Conservation (phyloP, 2,888 invertebrate genomes). For the Pinctada fucata region DNA sequence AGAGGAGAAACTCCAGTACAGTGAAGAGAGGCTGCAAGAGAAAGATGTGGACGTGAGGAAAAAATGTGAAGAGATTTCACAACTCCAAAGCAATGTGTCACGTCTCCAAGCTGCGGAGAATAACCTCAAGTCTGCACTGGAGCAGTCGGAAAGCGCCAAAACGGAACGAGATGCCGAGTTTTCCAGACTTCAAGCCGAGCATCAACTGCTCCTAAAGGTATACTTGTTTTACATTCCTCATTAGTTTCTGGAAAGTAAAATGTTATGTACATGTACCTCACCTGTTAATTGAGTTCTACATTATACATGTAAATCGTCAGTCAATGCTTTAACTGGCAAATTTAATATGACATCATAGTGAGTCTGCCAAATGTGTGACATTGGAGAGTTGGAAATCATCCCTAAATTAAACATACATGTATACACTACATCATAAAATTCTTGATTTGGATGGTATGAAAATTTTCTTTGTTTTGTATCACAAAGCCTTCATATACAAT, state of each 20-base stretch:
- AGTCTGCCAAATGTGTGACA: too few species aligned
- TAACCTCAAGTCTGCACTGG: slow-evolving; percentile 37
- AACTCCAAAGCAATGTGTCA: slow-evolving; percentile 36
- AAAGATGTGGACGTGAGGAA: slow-evolving; percentile 18
- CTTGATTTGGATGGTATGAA: too few species aligned
- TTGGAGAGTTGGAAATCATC: too few species aligned
- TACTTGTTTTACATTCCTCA: neutral
- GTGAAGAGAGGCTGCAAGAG: neutral
- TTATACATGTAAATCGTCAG: too few species aligned
- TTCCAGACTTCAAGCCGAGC: slow-evolving; percentile 44
- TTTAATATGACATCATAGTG: too few species aligned
- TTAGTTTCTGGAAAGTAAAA: neutral
- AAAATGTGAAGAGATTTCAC: slow-evolving; percentile 21
- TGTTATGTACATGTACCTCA: neutral
- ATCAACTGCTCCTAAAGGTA: slow-evolving; percentile 43
- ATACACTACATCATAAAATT: too few species aligned
- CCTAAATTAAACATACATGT: too few species aligned
- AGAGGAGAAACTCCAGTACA: neutral
- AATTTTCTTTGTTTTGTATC: too few species aligned
- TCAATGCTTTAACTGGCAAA: too few species aligned
- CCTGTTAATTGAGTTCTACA: too few species aligned
- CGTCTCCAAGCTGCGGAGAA: slow-evolving; percentile 28
- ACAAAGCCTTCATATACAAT: too few species aligned
- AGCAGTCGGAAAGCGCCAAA: slow-evolving; percentile 33
- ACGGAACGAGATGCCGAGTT: slow-evolving; percentile 46